Conservation (phyloP, 1,140 invertebrate genomes). For the Dolichoris vasculosae region DNA sequence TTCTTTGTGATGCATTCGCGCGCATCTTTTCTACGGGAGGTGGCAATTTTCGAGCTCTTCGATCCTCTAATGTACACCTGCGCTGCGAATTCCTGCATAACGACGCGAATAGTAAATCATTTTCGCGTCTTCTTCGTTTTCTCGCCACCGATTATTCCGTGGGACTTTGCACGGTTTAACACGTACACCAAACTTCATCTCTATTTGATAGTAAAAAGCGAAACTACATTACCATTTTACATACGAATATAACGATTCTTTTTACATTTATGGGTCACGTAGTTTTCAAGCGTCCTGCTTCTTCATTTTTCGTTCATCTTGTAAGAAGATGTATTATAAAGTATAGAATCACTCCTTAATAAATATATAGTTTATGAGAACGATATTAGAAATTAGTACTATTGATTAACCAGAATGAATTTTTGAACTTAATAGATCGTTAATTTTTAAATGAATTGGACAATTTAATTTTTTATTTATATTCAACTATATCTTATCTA, state of each 20-base stretch:
- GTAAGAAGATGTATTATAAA: background rate
- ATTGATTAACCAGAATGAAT: too few species aligned
- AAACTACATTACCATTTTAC: background rate
- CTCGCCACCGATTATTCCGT: constrained; percentile 34
- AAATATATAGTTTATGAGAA: too few species aligned
- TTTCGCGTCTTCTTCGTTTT: background rate
- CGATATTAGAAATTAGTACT: too few species aligned
- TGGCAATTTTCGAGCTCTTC: constrained; percentile 1
- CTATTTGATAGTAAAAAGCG: background rate
- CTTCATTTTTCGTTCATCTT: background rate
- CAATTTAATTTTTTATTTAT: too few species aligned
- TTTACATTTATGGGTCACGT: background rate
- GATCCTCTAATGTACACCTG: constrained; percentile 18
- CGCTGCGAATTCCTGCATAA: constrained; percentile 1
- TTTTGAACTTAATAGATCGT: too few species aligned
- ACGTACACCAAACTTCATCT: background rate
- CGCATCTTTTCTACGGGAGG: background rate
- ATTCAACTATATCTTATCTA: too few species aligned
- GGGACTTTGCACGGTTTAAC: background rate
- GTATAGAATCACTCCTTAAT: too few species aligned
- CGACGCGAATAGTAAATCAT: constrained; percentile 33
- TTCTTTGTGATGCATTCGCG: background rate
- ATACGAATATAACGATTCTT: too few species aligned
- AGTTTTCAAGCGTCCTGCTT: background rate
- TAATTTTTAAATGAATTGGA: too few species aligned